Evolutionary conservation across 2,888 invertebrate species (phyloP).

Genomic region (Cremastinae sp.): DNA sequence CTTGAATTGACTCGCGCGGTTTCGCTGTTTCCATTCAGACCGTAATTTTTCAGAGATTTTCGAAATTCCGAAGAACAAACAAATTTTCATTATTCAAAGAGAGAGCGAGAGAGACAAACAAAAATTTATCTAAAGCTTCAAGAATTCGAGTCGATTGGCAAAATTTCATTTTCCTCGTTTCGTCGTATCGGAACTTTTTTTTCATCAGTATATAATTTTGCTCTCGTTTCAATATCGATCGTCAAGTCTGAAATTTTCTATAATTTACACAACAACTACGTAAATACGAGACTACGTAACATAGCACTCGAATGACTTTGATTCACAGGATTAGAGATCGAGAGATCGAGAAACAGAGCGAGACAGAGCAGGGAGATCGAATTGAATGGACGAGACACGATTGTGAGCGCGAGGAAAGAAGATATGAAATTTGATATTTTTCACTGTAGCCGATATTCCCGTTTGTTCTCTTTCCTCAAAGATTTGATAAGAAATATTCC

Average conservation of each 20-base stretch:
- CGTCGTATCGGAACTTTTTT: constrained; percentile 40
- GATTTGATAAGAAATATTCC: too few species aligned
- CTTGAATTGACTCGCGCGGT: too few species aligned
- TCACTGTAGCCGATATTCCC: constrained; percentile 44
- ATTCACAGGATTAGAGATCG: constrained; percentile 47
- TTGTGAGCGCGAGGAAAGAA: constrained; percentile 35
- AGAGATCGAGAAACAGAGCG: constrained; percentile 9
- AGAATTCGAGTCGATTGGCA: constrained; percentile 32
- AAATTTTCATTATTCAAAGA: constrained; percentile 5
- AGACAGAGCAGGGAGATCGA: constrained; percentile 39
- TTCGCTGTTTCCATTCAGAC: too few species aligned
- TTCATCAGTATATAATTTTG: constrained; percentile 6
- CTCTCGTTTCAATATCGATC: constrained; percentile 4
- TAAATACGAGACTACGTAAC: constrained; percentile 57
- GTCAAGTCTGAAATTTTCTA: constrained; percentile 45
- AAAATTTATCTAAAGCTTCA: constrained; percentile 10
- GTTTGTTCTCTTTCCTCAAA: background rate
- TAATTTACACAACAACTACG: constrained; percentile 59
- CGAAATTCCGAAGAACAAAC: background rate
- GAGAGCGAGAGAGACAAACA: constrained; percentile 15
- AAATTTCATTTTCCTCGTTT: constrained; percentile 26
- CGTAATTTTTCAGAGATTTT: too few species aligned
- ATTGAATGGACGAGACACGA: background rate
- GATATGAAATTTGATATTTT: constrained; percentile 62
- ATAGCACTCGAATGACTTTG: constrained; percentile 61